Evolutionary conservation across 1,140 invertebrate genomes (phyloP).

Genomic region (Halesus radiatus): DNA sequence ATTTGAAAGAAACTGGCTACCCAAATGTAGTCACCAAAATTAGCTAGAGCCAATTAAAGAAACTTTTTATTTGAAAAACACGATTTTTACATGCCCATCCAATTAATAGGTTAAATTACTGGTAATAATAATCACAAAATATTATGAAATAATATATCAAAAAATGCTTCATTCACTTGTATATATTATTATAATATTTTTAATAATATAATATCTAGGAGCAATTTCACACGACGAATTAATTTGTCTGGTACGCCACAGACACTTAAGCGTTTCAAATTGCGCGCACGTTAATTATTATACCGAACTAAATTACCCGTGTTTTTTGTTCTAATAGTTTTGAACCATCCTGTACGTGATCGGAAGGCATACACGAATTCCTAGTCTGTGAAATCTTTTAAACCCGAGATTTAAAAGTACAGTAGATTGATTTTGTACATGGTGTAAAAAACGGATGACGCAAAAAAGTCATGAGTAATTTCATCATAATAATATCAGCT

Average conservation of each 20-base stretch:
- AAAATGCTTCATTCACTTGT: too few relatives aligned
- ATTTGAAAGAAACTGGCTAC: too few relatives aligned
- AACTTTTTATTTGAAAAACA: too few relatives aligned
- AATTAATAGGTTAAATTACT: too few relatives aligned
- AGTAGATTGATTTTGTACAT: neutral
- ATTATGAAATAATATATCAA: too few relatives aligned
- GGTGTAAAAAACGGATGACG: neutral
- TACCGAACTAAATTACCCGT: constrained; percentile 16
- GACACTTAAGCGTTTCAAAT: constrained; percentile 37
- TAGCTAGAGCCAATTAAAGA: too few relatives aligned
- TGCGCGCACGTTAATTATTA: constrained; percentile 28
- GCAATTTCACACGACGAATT: constrained; percentile 26
- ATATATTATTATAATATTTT: neutral
- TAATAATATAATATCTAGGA: neutral
- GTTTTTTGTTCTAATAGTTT: constrained; percentile 39
- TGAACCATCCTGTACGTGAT: constrained; percentile 36
- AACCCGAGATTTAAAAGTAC: neutral
- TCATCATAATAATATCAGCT: too few relatives aligned
- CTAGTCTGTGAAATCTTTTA: constrained; percentile 4
- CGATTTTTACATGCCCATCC: too few relatives aligned
- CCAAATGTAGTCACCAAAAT: too few relatives aligned
- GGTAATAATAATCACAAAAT: too few relatives aligned
- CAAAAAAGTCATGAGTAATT: too few relatives aligned
- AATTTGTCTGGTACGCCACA: constrained; percentile 10
- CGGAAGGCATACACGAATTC: constrained; percentile 4